Conservation (phyloP, 1,140 invertebrate genomes). For the Dinothrombium tinctorium region DNA sequence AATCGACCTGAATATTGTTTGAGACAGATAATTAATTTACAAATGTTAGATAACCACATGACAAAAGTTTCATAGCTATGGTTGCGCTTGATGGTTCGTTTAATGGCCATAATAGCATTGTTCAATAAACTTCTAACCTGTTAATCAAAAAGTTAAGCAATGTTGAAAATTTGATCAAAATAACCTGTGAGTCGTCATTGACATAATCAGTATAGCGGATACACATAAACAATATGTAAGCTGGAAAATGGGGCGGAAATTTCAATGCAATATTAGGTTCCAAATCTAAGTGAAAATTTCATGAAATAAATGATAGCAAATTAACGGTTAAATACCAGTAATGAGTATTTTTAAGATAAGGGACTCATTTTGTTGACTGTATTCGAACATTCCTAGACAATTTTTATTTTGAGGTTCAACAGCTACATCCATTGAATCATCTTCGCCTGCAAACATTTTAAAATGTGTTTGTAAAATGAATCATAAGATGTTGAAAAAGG, state of each 20-base stretch:
- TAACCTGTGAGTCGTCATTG: slow-evolving; percentile 75
- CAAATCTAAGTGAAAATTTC: slow-evolving; percentile 32
- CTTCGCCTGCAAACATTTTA: too few relatives aligned
- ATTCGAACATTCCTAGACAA: slow-evolving; percentile 72
- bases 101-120: slow-evolving; percentile 47
- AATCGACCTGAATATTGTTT: slow-evolving; percentile 82
- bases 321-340: slow-evolving; percentile 39
- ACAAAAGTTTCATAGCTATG: slow-evolving; percentile 57
- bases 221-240: slow-evolving; percentile 89
- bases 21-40: slow-evolving; percentile 59
- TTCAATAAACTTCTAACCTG: slow-evolving; percentile 40
- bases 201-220: slow-evolving; percentile 77
- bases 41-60: slow-evolving; percentile 74
- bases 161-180: too few relatives aligned
- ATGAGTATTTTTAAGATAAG: slow-evolving; percentile 56
- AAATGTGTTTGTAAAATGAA: too few relatives aligned
- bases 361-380: slow-evolving; percentile 47
- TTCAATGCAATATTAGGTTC: slow-evolving; percentile 56
- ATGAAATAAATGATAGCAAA: slow-evolving; percentile 8
- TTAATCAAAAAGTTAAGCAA: too few relatives aligned
- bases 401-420: slow-evolving; percentile 31
- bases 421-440: slow-evolving; percentile 9
- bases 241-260: slow-evolving; percentile 62
- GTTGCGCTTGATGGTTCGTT: slow-evolving; percentile 46
- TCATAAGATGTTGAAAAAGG: too few relatives aligned